phyloP scores from a whole-genome alignment of 2,113 vertebrate genomes.

The Pogonocichla stellata region DNA sequence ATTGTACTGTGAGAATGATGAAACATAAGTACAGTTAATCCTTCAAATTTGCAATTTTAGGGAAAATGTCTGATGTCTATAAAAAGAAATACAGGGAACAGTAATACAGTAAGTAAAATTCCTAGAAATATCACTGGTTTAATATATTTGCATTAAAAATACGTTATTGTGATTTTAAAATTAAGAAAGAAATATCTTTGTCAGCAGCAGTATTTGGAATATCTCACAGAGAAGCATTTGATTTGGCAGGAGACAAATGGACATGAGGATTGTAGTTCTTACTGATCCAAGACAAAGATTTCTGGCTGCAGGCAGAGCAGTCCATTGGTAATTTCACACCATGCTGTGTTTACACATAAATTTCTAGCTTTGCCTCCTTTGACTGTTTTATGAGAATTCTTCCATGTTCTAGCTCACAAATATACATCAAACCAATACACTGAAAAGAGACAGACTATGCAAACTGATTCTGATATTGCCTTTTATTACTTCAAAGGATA shows the following conservation, averaged over 20 bases:
- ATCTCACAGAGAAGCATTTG: neutral
- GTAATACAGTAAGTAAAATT: neutral
- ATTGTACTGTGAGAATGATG: neutral
- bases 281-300: conserved; percentile 18
- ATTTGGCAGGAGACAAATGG: neutral
- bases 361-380: conserved; percentile 19
- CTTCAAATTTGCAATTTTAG: neutral
- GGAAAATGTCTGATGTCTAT: neutral
- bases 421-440: neutral
- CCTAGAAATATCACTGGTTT: neutral
- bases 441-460: neutral
- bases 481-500: conserved; percentile 17
- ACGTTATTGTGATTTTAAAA: neutral
- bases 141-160: neutral
- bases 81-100: neutral
- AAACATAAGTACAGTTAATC: neutral
- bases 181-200: neutral
- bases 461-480: conserved; percentile 10
- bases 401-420: neutral
- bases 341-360: conserved; percentile 2
- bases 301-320: conserved; percentile 3
- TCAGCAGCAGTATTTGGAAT: neutral
- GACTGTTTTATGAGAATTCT: conserved; percentile 32
- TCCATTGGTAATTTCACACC: conserved; percentile 24
- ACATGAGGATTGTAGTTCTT: neutral